Percentiles rank a stretch among this genome's conserved stretches.
Evolutionary conservation across 2,888 invertebrate genomes (phyloP).

Genomic region (Muschampia plurimacula): DNA sequence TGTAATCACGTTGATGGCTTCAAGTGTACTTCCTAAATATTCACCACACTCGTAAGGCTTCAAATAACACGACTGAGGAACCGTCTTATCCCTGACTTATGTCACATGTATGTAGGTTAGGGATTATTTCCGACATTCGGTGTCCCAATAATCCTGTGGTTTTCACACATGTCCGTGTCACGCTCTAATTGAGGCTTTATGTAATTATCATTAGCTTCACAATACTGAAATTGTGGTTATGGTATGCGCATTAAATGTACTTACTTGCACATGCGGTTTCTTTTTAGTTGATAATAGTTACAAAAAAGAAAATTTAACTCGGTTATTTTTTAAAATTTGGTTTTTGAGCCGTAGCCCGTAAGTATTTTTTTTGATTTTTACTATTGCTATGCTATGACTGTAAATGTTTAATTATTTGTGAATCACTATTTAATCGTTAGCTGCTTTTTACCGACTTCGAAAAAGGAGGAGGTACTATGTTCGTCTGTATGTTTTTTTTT

Average conservation of each 20-base stretch:
- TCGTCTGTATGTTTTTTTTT: too few relatives aligned
- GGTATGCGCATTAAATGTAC: background rate
- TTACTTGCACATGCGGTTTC: background rate
- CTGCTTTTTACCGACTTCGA: too few relatives aligned
- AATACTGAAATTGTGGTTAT: too few relatives aligned
- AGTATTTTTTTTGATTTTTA: too few relatives aligned
- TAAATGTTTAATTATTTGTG: background rate
- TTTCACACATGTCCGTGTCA: constrained; percentile 48
- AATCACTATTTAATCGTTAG: background rate
- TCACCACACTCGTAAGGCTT: background rate
- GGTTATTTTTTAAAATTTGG: too few relatives aligned
- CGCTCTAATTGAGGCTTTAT: constrained; percentile 44
- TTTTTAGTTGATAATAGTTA: background rate
- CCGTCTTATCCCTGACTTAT: background rate
- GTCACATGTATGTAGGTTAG: constrained; percentile 10
- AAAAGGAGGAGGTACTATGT: too few relatives aligned
- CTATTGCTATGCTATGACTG: too few relatives aligned
- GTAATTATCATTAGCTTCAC: constrained; percentile 13
- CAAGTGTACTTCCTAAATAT: too few relatives aligned
- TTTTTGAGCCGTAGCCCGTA: too few relatives aligned
- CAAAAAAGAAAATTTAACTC: too few relatives aligned
- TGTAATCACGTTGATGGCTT: too few relatives aligned
- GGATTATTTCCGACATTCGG: constrained; percentile 51
- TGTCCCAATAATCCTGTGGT: constrained; percentile 55
- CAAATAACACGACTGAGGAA: background rate